Base-by-base conservation (phyloP, 2,113 vertebrate species). In the Platysternon megacephalum region DNA sequence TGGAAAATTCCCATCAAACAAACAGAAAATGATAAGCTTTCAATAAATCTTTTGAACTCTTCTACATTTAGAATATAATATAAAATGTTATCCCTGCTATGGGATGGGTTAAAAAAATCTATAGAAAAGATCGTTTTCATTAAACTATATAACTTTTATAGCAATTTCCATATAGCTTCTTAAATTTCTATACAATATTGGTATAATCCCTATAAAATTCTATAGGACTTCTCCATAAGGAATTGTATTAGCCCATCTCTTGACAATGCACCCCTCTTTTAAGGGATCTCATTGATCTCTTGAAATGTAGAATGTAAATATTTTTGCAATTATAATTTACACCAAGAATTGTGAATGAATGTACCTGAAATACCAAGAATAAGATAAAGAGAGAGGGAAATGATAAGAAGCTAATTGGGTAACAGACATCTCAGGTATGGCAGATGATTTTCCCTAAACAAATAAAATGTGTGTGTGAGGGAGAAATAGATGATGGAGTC, bases 41-140 rank as follows among this genome's bases (percentile, higher is more conserved):
- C 87, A 82, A 68, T 11, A 92, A 55, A 52, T 58, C 85, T 91
- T 91, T 90, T 86, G 48, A 94, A 79, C 91, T 61, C 48, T 90
- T 90, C 86, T 96, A 89, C 94, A 87, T 96, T 89, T 78, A 84
- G 87, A 93, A 56, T 93, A 49, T 72, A 87, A 83, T 78, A 29
- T 89, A 95, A 94, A 96, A 89, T 85, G 79, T 14, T 93, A 82
- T 90, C 82, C 96, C 90, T 94, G 68, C 48, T 87, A 90, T 80
- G 91, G 91, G 93, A 93, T 22, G 87, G 88, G 80, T 96, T 92
- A 93, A 94, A 95, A 96, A 95, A 97, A 85, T 79, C 48, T 90
- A 82, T 72, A 90, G 82, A 89, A 96, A 94, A 95, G 78, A 87
- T 87, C 94, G 87, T 91, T 95, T 96, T 93, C 93, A 87, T 81